Evolutionary conservation across 1,140 invertebrate genomes (phyloP).

Genomic region (Lamellibrachia luymesi): DNA sequence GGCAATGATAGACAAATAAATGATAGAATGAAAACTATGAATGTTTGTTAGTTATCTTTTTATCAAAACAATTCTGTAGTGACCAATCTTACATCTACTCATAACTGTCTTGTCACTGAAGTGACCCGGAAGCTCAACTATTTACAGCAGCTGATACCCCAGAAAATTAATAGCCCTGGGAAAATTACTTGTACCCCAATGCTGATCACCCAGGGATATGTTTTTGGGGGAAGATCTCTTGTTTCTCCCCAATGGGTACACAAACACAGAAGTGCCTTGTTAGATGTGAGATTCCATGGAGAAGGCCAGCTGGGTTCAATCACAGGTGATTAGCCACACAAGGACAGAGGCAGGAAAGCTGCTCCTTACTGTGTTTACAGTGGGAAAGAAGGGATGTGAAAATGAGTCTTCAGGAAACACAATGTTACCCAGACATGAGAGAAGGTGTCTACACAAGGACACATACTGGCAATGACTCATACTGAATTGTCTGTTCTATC

Average conservation of each 20-base stretch:
- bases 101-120: not conserved
- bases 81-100: not conserved
- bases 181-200: not conserved
- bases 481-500: not conserved
- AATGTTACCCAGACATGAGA: not conserved
- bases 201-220: not conserved
- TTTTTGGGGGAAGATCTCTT: not conserved
- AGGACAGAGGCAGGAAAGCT: not conserved
- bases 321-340: not conserved
- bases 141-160: not conserved
- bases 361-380: not conserved
- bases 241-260: not conserved
- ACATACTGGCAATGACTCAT: not conserved
- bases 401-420: not conserved
- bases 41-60: not conserved
- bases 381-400: not conserved
- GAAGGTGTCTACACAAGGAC: not conserved
- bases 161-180: conserved; percentile 4
- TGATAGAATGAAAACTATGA: not conserved
- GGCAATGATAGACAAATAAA: not conserved
- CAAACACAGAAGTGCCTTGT: not conserved
- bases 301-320: not conserved
- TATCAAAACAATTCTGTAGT: not conserved
- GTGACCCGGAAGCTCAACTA: not conserved
- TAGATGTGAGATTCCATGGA: not conserved